These are phyloP conservation scores for Anas platyrhynchos DNA, from an alignment of 2,113 vertebrate species.

Conservation along the genomic window DNA sequence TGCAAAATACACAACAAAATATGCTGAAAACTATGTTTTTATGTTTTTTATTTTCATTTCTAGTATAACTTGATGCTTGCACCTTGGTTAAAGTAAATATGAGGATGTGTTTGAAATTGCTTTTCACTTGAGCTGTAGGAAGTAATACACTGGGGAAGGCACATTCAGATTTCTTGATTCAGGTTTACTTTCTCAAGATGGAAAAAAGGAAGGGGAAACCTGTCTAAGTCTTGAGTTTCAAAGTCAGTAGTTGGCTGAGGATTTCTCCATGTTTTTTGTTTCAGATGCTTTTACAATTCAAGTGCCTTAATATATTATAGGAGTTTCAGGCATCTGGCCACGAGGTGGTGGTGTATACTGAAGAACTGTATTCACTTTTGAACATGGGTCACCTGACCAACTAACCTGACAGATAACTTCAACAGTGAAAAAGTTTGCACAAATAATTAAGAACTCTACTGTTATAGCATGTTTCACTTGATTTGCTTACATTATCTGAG, in stretches of 20 bases:
- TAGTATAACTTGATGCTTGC: neutral
- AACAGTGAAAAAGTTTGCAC: neutral
- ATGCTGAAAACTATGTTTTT: neutral
- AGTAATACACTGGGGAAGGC: neutral
- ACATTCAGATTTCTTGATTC: neutral
- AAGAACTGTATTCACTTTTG: neutral
- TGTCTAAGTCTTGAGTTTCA: neutral
- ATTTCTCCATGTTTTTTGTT: neutral
- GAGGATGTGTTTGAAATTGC: neutral
- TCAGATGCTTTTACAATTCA: neutral
- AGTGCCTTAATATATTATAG: neutral
- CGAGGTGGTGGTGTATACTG: slow-evolving; percentile 49
- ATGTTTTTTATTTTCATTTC: neutral
- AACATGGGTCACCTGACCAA: neutral
- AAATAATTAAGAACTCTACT: neutral
- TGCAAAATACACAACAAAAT: no score
- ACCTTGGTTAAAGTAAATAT: neutral
- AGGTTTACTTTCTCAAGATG: neutral
- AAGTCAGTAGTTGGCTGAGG: neutral
- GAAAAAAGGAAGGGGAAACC: neutral
- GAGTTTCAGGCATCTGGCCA: slow-evolving; percentile 16
- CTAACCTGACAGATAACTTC: neutral
- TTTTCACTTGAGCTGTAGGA: neutral
- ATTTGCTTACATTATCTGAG: neutral
- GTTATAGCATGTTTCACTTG: neutral